A percentile compares a stretch with the other conserved stretches of the same genome.
Evolutionary conservation across 1,140 invertebrate species (phyloP).

Genomic region (Tetragonula clypearis): DNA sequence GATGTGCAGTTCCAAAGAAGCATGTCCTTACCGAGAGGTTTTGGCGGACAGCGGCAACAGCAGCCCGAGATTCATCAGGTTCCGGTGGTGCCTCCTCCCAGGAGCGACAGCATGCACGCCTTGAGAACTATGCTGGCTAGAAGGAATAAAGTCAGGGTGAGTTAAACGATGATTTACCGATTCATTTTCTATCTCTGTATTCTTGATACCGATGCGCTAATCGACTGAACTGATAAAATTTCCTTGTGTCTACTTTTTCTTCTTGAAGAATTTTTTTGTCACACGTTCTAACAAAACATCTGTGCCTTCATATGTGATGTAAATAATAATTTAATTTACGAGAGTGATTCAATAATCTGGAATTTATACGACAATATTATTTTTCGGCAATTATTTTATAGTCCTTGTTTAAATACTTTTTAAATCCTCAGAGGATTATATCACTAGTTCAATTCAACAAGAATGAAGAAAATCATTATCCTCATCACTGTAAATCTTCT

Average conservation of each 20-base stretch:
- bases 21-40: constrained; percentile 81
- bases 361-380: no score
- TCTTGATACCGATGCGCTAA: not conserved
- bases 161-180: not conserved
- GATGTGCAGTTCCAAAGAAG: constrained; percentile 76
- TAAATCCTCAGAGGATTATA: no score
- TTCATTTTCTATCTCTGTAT: not conserved
- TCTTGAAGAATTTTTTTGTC: not conserved
- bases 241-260: not conserved
- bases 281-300: not conserved
- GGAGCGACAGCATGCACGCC: constrained; percentile 80
- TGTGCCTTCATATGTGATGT: not conserved
- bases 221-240: not conserved
- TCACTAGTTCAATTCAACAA: no score
- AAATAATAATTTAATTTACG: not conserved
- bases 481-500: no score
- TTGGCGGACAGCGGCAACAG: constrained; percentile 74
- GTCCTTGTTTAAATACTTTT: no score
- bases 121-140: constrained; percentile 77
- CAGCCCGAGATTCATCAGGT: constrained; percentile 68
- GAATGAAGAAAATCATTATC: no score
- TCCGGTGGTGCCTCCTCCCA: constrained; percentile 78
- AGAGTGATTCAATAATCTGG: no score
- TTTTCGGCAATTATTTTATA: no score
- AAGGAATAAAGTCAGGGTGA: constrained; percentile 77